Base-by-base conservation (phyloP, 2,113 vertebrate genomes). In the Bubo scandiacus region DNA sequence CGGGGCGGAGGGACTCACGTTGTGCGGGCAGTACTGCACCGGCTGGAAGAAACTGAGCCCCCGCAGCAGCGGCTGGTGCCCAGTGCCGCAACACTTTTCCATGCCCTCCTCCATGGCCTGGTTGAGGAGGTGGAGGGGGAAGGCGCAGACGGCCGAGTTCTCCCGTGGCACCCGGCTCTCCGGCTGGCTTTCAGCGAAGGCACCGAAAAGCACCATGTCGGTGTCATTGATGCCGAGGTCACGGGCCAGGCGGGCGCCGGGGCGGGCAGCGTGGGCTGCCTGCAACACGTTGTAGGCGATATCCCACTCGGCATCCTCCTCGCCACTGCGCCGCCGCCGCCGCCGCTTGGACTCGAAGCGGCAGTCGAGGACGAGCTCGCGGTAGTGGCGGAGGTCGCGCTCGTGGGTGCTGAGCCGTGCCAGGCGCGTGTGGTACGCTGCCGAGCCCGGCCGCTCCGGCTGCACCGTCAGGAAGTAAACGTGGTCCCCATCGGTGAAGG, bases 401-500 rank as follows among this genome's bases (percentile, higher is more conserved):
- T 99, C 98, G 0, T 85, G 95, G 8, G 96, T 97, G 25, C 97
- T 98, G 63, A 99, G 98, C 25, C 98, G 98, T 0, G 96, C 99
- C 38, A 99, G 94, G 43, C 99, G 98, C 0, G 99, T 99, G 94
- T 99, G 99, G 73, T 98, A 98, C 4, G 51, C 88, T 0, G 88
- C 63, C 0, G 96, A 97, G 3, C 95, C 94, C 0, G 97, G 97
- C 54, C 78, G 97, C 65, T 98, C 97, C 0, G 96, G 98, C 92
- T 99, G 99, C 36, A 99, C 99, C 0, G 95, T 99, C 72, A 99
- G 96, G 96, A 99, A 99, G 96, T 99, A 99, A 81, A 99, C 99
- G 5, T 98, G 98, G 91, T 98, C 96, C 57, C 97, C 90, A 0
- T 98, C 93, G 2, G 85, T 86, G 49, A 99, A 99, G 85, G 99